Evolutionary conservation across 2,888 invertebrate genomes (phyloP), one percentile per base, ranked within the genome.

Genomic region (Xiphydria camelus): DNA sequence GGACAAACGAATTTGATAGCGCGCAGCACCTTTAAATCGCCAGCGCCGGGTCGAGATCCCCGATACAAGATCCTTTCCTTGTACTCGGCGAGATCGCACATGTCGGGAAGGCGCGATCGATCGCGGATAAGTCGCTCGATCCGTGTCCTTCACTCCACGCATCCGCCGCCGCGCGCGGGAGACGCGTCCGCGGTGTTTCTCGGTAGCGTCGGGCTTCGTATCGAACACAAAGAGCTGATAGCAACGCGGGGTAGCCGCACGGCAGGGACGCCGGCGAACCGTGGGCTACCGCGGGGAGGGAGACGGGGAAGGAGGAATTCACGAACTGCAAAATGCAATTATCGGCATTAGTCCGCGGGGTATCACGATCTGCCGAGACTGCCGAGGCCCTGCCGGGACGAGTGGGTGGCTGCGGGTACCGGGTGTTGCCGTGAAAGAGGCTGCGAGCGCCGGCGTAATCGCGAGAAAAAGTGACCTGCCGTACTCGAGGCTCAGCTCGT

Each of bases 281-380:
- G 19, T 20, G 33, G 42, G 19, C 25, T 22, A 38, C 25, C 6
- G 44, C 48, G 49, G 50, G 54, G 51, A 54, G 51, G 41, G 44
- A 45, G 55, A 53, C 43, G 48, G 52, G 58, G 59, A 64, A 60
- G 63, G 55, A 68, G 66, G 66, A 70, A 70, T 70, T 70, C 70
- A 68, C 72, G 67, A 72, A 70, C 71, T 69, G 69, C 70, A 70
- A 70, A 72, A 72, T 62, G 70, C 70, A 72, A 72, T 72, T 72
- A 72, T 70, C 72, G 70, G 68, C 69, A 70, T 70, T 70, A 70
- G 70, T 70, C 72, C 70, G 68, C 68, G 64, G 72, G 72, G 68
- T 72, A 72, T 72, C 72, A 72, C 72, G 72, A 72, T 68, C 62
- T 57, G 55, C 53, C 62, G 47, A 62, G 62, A 60, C 61, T 62